A percentile compares a stretch with the other conserved stretches of the same genome.
These are phyloP conservation scores for Aphaenogaster ashmeadi DNA, from an alignment of 1,140 invertebrate species.

Conservation along the genomic window DNA sequence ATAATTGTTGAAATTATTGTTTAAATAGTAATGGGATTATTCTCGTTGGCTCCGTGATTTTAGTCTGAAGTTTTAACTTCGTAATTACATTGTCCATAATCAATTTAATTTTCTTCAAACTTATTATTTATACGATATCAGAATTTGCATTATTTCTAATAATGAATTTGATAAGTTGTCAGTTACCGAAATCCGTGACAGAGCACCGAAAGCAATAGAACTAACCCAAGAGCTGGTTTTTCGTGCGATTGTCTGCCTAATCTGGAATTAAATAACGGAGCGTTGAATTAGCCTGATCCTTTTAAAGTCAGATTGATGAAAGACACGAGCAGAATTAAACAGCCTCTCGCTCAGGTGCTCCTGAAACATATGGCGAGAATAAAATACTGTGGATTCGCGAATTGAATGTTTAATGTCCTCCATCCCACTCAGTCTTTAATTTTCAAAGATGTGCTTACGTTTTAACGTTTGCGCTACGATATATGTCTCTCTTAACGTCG, in stretches of 20 bases:
- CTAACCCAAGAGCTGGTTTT: constrained; percentile 39
- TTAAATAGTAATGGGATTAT: constrained; percentile 25
- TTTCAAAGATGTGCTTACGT: constrained; percentile 49
- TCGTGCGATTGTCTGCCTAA: constrained; percentile 52
- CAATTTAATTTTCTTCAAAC: constrained; percentile 5
- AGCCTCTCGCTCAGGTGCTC: constrained; percentile 58
- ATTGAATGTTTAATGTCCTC: constrained; percentile 62
- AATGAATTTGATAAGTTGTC: background rate
- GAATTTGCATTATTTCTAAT: constrained; percentile 24
- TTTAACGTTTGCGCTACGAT: constrained; percentile 15
- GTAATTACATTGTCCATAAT: constrained; percentile 14
- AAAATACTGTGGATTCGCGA: constrained; percentile 54
- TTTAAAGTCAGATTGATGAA: constrained; percentile 66
- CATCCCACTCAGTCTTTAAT: constrained; percentile 24
- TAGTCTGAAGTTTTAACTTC: background rate
- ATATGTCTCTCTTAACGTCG: background rate
- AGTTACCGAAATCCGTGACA: background rate
- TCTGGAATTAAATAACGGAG: constrained; percentile 62
- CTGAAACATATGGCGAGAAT: constrained; percentile 50
- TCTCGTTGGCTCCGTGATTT: background rate
- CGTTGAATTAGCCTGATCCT: constrained; percentile 62
- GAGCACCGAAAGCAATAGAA: constrained; percentile 30
- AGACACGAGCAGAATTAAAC: constrained; percentile 64
- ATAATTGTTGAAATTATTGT: constrained; percentile 11
- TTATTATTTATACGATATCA: constrained; percentile 17